phyloP scores from a whole-genome alignment of 2,113 vertebrate genomes.

The Cyphomyrus discorhynchus region DNA sequence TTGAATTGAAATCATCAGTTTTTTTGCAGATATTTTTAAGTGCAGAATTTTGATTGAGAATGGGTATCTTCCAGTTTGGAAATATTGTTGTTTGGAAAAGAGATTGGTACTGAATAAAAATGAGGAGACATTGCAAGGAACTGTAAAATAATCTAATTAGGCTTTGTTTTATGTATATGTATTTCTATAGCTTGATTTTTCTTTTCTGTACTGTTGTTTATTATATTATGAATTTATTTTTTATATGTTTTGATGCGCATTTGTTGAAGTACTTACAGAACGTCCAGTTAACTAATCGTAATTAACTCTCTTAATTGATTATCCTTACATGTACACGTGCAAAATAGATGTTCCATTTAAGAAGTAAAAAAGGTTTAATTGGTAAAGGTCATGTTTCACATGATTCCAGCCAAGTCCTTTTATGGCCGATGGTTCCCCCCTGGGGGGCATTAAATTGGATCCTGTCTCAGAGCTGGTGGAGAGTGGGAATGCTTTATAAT shows the following conservation, averaged over 20 bases:
- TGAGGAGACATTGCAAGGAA: not conserved
- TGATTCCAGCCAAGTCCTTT: conserved; percentile 55
- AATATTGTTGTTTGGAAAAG: not conserved
- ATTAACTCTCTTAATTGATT: not conserved
- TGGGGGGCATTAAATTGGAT: conserved; percentile 56
- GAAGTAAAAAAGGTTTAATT: conserved; percentile 54
- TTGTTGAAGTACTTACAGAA: not conserved
- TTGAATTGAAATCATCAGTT: not conserved
- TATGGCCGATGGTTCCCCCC: conserved; percentile 40
- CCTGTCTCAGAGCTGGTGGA: conserved; percentile 44
- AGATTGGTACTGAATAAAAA: not conserved
- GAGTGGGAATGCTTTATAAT: conserved; percentile 30
- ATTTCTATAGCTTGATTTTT: not conserved
- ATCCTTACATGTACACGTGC: conserved; percentile 24
- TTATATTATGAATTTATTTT: not conserved
- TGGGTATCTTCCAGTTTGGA: not conserved
- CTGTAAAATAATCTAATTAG: not conserved
- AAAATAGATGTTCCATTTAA: conserved; percentile 49
- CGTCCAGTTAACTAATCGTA: not conserved
- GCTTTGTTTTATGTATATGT: not conserved
- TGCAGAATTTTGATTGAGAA: not conserved
- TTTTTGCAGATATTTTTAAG: not conserved
- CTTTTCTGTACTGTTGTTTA: not conserved
- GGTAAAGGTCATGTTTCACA: conserved; percentile 58
- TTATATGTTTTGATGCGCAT: not conserved